Evolutionary conservation across 2,888 invertebrate genomes (phyloP), one percentile per base, ranked within the genome.

Genomic region (Drosophila ezoana): DNA sequence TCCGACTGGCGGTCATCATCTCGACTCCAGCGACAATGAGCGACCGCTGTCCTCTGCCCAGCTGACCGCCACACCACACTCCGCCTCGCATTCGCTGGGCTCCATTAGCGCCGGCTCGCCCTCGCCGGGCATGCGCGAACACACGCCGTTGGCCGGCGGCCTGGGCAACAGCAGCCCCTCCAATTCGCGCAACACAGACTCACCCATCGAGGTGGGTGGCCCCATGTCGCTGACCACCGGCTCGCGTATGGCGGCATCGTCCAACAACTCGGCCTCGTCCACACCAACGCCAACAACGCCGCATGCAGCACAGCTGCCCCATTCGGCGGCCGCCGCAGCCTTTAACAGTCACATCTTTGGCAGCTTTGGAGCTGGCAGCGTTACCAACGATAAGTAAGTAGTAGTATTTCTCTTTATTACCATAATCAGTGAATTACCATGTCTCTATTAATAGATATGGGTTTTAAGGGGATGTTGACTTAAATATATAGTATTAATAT

Each of bases 311-410:
- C 90, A 84, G 93, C 87, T 89, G 72, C 84, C 68, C 1, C 88
- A 68, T n/a, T 83, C 83, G 43, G 85, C 90, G 92, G 94, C 95
- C 13, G 94, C 94, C 18, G 93, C 95, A n/a, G 89, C 91, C 20
- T 95, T 95, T 45, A 93, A 94, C 3, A 95, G 95, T 79, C 94
- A 95, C 90, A 94, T 95, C 87, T 96, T 96, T 91, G 95, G 95
- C 37, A 92, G 87, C 81, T 94, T 94, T 76, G 93, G 83, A 18
- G 76, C 72, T 5, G 87, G 77, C 52, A 69, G 66, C 28, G 65
- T 65, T 5, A 68, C 92, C 70, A 93, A 92, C 63, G 94, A 94
- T 76, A 93, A 93, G 94, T 94, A 87, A 93, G 94, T 82, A 28
- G n/a, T 40, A 38, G 20, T 3, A 61, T 40, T 18, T 60, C 16